Evolutionary conservation across 2,113 vertebrate species (phyloP), one percentile per base, ranked within the genome.

Genomic region (Thamnaconus septentrionalis): DNA sequence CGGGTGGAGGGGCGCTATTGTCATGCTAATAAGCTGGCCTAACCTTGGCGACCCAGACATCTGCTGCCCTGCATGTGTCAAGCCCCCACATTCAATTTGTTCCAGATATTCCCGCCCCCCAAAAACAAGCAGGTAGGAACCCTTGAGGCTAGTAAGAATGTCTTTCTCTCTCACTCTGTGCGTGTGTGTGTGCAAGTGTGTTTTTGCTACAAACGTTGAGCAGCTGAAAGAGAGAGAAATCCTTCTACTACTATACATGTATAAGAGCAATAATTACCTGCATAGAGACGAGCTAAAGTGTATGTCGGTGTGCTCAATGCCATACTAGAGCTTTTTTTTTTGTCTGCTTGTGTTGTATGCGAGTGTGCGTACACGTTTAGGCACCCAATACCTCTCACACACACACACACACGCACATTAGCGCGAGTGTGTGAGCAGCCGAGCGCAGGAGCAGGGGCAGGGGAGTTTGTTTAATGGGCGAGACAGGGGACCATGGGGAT

Each of bases 11-110:
- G 50, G 41, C 40, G 42, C 50, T 63, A 88, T 90, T 91, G 89
- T 91, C 86, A 91, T 91, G 86, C 87, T 90, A 91, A 86, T 89
- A 80, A 91, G 78, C 66, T 74, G 85, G 80, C 75, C 82, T 87
- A 87, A 86, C 87, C 87, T 87, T 77, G 83, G 76, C 46, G 81
- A 89, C 88, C 85, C 76, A 87, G 86, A 91, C 89, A 91, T 91
- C 89, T 90, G 88, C 89, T 88, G 80, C 68, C 56, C 84, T 72
- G 79, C 71, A 75, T 88, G 87, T 88, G 87, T 89, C 85, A 87
- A 84, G 78, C 59, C 77, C 18, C 80, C 82, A 66, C 78, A 89
- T 90, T 90, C 87, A 89, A 88, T 89, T 90, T 85, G 83, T 82
- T 76, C 79, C 74, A 62, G 54, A 59, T 65, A 86, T 83, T 86